These are phyloP conservation scores for Lagenorhynchus albirostris DNA, from an alignment of 2,113 vertebrate genomes.

Conservation along the genomic window DNA sequence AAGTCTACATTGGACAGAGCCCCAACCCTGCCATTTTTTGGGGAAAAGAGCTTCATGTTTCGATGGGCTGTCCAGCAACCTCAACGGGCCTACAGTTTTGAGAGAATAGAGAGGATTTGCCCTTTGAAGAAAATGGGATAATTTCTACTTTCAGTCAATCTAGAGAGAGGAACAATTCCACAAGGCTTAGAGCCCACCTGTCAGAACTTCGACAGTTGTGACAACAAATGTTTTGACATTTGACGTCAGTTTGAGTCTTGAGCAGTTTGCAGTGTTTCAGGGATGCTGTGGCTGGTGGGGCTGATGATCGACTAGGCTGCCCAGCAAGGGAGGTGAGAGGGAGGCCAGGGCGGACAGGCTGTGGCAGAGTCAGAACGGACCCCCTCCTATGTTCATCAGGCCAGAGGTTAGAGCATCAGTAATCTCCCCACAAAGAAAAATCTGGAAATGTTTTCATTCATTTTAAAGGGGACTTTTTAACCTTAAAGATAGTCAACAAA, in stretches of 20 bases:
- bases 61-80: background rate
- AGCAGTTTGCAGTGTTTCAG: background rate
- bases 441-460: background rate
- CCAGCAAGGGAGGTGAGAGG: background rate
- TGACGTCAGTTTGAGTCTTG: background rate
- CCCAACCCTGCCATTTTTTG: background rate
- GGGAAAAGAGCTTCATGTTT: background rate
- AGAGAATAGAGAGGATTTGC: background rate
- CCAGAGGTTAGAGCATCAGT: background rate
- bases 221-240: background rate
- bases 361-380: background rate
- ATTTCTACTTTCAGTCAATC: background rate
- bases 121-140: background rate
- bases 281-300: background rate
- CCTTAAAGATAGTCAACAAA: background rate
- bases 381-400: background rate
- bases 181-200: background rate
- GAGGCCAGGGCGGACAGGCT: background rate
- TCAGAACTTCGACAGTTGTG: background rate
- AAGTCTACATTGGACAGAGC: background rate
- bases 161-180: background rate
- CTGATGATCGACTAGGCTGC: no score
- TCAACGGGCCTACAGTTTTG: background rate
- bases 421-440: background rate
- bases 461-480: background rate